Conservation (phyloP, 2,113 vertebrate genomes). For the Mormoops blainvillei region DNA sequence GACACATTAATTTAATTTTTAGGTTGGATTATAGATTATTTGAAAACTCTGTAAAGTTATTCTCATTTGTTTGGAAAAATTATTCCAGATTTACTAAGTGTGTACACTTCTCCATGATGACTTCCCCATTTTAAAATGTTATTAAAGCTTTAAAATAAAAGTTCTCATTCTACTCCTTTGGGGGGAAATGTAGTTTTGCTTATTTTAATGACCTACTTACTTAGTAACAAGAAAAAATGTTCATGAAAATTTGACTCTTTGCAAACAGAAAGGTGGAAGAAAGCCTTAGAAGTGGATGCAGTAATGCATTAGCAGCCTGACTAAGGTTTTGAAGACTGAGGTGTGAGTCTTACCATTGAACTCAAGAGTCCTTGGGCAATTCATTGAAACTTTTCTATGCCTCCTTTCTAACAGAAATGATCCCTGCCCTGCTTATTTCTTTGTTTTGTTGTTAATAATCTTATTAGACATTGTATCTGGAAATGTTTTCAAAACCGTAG, state of each 20-base stretch:
- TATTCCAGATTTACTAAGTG: not conserved
- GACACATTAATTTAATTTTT: not conserved
- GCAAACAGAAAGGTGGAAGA: not conserved
- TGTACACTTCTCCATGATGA: not conserved
- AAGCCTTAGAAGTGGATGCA: not conserved
- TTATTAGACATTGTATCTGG: not conserved
- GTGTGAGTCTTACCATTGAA: not conserved
- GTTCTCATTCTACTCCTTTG: not conserved
- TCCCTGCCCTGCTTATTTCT: not conserved
- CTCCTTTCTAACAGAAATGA: not conserved
- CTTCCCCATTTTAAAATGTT: constrained; percentile 19
- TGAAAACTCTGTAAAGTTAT: not conserved
- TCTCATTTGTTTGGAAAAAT: not conserved
- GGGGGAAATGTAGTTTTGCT: not conserved
- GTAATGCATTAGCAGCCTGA: not conserved
- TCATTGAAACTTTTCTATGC: not conserved
- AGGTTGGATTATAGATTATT: not conserved
- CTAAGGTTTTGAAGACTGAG: not conserved
- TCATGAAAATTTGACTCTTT: not conserved
- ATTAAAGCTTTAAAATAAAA: not conserved
- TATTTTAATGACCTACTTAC: constrained; percentile 30
- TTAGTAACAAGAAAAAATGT: not conserved
- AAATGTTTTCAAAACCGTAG: not conserved
- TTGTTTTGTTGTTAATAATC: not conserved
- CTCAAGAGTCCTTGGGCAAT: not conserved